Conservation (phyloP, 1,140 invertebrate species). For the Melanaphis sacchari region DNA sequence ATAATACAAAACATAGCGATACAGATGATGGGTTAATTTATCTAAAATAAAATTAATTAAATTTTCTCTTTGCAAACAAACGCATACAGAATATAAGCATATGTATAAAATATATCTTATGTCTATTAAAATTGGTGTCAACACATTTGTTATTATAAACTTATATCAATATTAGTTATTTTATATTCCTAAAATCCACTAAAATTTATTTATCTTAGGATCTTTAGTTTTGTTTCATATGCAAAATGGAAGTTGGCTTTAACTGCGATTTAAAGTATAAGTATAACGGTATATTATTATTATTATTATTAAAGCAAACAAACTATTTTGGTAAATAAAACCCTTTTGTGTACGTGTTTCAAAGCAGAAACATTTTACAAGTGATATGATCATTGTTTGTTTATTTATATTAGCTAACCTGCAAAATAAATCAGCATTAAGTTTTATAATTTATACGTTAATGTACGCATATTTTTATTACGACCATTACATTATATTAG, state of each 20-base stretch:
- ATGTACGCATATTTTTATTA: background rate
- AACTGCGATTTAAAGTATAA: background rate
- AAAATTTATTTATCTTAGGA: background rate
- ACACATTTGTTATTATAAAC: background rate
- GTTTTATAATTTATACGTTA: background rate
- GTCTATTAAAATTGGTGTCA: background rate
- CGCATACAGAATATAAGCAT: background rate
- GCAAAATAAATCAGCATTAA: background rate
- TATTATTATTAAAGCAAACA: constrained; percentile 24
- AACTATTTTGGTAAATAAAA: background rate
- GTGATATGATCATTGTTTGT: background rate
- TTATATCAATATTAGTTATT: background rate
- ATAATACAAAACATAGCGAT: too few species aligned
- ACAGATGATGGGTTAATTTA: too few species aligned
- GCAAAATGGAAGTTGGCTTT: background rate
- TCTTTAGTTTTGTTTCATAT: background rate
- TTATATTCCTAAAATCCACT: background rate
- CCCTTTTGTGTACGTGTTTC: background rate
- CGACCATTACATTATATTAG: background rate
- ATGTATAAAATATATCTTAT: background rate
- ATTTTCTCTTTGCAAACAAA: background rate
- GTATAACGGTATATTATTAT: background rate
- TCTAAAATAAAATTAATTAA: background rate
- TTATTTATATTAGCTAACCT: background rate
- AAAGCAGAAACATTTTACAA: background rate